Evolutionary conservation across 2,888 invertebrate species (phyloP).

Genomic region (Phyllotreta cruciferae): DNA sequence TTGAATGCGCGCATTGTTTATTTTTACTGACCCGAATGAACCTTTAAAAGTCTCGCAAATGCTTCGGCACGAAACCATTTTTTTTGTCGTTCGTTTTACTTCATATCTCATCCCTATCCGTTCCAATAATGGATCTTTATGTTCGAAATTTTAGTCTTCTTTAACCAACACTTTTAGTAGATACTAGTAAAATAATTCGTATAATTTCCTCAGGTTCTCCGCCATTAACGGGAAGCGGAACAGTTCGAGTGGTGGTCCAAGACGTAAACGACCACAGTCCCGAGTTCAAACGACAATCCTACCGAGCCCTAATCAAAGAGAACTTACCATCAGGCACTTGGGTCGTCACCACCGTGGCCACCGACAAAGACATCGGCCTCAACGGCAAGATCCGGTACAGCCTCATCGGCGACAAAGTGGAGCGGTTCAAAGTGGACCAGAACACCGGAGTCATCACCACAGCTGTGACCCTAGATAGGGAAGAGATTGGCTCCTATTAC

Average conservation of each 20-base stretch:
- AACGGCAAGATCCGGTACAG: conserved; percentile 90
- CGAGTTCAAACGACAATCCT: conserved; percentile 82
- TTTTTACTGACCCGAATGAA: conserved; percentile 14
- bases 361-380: conserved; percentile 81
- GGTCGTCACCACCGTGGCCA: conserved; percentile 80
- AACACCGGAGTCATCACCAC: conserved; percentile 82
- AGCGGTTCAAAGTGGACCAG: conserved; percentile 79
- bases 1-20: conserved; percentile 14
- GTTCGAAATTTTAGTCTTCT: background rate
- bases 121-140: conserved; percentile 9
- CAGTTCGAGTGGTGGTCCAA: conserved; percentile 86
- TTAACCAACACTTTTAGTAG: background rate
- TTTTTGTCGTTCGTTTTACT: too few species aligned
- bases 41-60: conserved; percentile 12
- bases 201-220: conserved; percentile 79
- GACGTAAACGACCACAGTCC: conserved; percentile 96
- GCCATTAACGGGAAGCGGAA: conserved; percentile 90
- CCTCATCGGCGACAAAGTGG: conserved; percentile 80
- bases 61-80: background rate
- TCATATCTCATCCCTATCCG: background rate
- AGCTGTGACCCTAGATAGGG: conserved; percentile 76
- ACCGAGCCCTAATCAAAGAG: conserved; percentile 80
- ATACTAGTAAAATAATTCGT: background rate
- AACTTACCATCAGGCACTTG: conserved; percentile 80
- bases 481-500: conserved; percentile 78